Conservation (phyloP, 2,113 vertebrate genomes). For the Xenus cinereus region DNA sequence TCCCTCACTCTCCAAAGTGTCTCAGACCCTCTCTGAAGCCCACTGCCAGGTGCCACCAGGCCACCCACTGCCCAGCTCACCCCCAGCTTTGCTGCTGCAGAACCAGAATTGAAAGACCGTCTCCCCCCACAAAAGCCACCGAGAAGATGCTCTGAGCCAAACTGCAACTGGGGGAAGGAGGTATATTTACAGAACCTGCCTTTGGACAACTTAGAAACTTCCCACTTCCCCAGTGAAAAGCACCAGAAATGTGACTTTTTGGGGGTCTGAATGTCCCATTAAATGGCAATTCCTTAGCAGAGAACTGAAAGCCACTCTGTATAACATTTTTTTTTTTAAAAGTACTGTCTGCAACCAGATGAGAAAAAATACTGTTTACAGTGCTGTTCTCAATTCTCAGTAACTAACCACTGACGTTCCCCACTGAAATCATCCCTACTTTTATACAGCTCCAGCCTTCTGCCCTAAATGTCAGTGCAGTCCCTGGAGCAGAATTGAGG, state of each 20-base stretch:
- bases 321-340: not conserved
- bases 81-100: not conserved
- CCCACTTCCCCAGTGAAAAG: not conserved
- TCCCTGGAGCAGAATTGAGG: not conserved
- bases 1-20: not conserved
- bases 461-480: not conserved
- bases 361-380: not conserved
- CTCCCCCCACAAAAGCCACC: not conserved
- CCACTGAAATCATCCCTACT: not conserved
- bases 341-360: not conserved
- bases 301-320: not conserved
- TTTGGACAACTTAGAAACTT: not conserved
- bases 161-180: not conserved
- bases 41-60: not conserved
- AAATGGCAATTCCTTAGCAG: not conserved
- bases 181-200: not conserved
- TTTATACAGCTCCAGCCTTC: not conserved
- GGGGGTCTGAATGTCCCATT: not conserved
- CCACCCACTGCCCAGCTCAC: not conserved
- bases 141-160: not conserved
- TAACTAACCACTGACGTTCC: not conserved
- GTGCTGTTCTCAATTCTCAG: not conserved
- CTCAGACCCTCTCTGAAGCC: too few relatives aligned
- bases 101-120: not conserved
- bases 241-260: not conserved